Conservation (phyloP, 2,888 invertebrate genomes). For the Masnerella sp. region DNA sequence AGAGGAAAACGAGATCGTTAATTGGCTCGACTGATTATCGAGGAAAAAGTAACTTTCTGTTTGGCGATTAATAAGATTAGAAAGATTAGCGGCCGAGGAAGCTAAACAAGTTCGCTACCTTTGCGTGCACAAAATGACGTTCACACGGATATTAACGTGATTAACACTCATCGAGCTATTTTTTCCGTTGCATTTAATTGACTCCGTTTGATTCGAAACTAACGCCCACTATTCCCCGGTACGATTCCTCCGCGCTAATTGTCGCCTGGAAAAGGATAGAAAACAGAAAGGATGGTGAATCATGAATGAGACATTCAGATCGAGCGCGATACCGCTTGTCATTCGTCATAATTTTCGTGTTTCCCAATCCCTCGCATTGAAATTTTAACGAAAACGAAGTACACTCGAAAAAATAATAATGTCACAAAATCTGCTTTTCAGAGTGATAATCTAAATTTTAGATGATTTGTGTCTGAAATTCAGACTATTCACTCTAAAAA, state of each 20-base stretch:
- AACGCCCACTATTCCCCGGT: constrained; percentile 45
- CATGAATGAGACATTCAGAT: constrained; percentile 35
- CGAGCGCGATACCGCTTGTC: constrained; percentile 6
- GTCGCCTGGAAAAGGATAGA: constrained; percentile 28
- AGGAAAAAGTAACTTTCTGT: constrained; percentile 14
- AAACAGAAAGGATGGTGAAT: constrained; percentile 38
- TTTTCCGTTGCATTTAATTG: constrained; percentile 52
- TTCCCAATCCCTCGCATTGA: too few species aligned
- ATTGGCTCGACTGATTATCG: constrained; percentile 1
- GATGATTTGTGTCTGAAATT: too few species aligned
- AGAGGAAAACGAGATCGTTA: not conserved
- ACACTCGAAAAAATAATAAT: too few species aligned
- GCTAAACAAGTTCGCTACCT: constrained; percentile 28
- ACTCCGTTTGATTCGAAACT: constrained; percentile 51
- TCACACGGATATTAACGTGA: constrained; percentile 42
- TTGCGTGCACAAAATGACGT: constrained; percentile 33
- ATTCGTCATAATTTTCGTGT: too few species aligned
- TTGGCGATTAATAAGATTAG: constrained; percentile 28
- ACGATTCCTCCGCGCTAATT: constrained; percentile 31
- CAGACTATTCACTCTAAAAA: too few species aligned
- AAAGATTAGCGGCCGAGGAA: constrained; percentile 12
- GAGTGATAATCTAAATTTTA: too few species aligned
- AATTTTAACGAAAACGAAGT: too few species aligned
- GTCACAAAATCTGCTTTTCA: too few species aligned
- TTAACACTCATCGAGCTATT: constrained; percentile 51